Base-by-base conservation (phyloP, 2,888 invertebrate species). In the Aleiodes testaceus region DNA sequence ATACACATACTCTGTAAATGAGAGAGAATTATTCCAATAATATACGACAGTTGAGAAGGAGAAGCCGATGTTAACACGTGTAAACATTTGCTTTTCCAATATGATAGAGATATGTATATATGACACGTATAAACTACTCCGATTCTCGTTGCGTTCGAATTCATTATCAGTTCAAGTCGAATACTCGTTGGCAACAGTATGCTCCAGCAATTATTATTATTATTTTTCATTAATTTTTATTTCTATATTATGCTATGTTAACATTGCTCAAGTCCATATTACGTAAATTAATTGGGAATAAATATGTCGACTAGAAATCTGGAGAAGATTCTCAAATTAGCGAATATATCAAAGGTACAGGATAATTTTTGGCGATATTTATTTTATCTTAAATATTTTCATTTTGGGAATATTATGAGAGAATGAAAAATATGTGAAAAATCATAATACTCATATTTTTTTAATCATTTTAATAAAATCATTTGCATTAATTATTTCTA, bases 311-410 rank as follows among this genome's bases (percentile, higher is more conserved):
- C 80, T 63, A 77, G 77, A 59, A 85, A 83, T 77, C 70, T 83
- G 74, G 84, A 84, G 72, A 86, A 83, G 73, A 85, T 86, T 83
- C 80, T 86, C 64, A 81, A 85, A 66, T 81, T 86, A 73, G 79
- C 83, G 53, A 78, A 78, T 26, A 71, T 84, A 47, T 81, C 82
- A 55, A 81, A 81, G 85, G 85, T 85, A 26, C 3, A 26, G 3
- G 26, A 5, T 0, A 26, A 26, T 26, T 26, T 26, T 26, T 26
- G 26, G n/a, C n/a, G n/a, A n/a, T n/a, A n/a, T n/a, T n/a, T n/a
- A n/a, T n/a, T n/a, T n/a, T n/a, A n/a, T n/a, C n/a, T n/a, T n/a
- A n/a, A n/a, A n/a, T n/a, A n/a, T n/a, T n/a, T n/a, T n/a, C n/a
- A n/a, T 26, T 26, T 26, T 5, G 26, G 26, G 26, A 26, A 26